Percentiles rank a stretch among this genome's conserved stretches.
These are phyloP conservation scores for Phaedon cochleariae DNA, from an alignment of 2,888 invertebrate species.

Conservation along the genomic window DNA sequence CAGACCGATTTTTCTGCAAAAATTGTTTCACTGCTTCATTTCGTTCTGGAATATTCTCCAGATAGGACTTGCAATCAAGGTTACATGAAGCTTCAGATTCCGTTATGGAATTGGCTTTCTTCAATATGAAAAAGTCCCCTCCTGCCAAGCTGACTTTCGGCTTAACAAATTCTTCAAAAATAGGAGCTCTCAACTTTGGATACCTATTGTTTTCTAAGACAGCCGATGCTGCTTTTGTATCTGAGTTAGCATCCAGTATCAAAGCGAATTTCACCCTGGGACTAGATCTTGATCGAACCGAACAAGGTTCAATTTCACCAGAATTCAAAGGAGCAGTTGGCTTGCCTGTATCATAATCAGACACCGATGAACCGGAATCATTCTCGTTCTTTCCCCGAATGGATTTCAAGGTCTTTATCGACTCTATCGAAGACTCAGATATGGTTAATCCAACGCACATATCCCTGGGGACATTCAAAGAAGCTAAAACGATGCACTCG, in stretches of 20 bases:
- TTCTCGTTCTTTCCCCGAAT: not conserved
- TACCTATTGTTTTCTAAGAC: too few relatives aligned
- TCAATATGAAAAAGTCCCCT: not conserved
- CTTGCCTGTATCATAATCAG: too few relatives aligned
- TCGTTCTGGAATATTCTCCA: not conserved
- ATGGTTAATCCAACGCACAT: slow-evolving; percentile 39
- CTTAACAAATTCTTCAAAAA: too few relatives aligned
- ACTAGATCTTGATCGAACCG: not conserved
- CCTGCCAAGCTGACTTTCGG: not conserved
- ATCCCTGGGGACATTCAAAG: slow-evolving; percentile 33
- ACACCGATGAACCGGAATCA: not conserved
- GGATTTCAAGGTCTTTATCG: slow-evolving; percentile 18
- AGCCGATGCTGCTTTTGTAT: not conserved
- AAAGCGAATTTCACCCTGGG: not conserved
- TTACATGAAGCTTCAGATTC: not conserved
- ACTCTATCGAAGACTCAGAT: slow-evolving; percentile 4
- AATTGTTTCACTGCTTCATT: not conserved
- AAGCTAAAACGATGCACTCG: slow-evolving; percentile 37
- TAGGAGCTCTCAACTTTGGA: not conserved
- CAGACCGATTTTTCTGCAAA: not conserved
- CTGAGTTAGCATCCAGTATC: not conserved
- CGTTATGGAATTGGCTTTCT: not conserved
- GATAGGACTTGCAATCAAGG: too few relatives aligned
- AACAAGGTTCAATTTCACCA: not conserved
- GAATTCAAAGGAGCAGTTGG: too few relatives aligned